Evolutionary conservation across 2,888 invertebrate species (phyloP), one percentile per base, ranked within the genome.

Genomic region (Tetramorium bicarinatum): DNA sequence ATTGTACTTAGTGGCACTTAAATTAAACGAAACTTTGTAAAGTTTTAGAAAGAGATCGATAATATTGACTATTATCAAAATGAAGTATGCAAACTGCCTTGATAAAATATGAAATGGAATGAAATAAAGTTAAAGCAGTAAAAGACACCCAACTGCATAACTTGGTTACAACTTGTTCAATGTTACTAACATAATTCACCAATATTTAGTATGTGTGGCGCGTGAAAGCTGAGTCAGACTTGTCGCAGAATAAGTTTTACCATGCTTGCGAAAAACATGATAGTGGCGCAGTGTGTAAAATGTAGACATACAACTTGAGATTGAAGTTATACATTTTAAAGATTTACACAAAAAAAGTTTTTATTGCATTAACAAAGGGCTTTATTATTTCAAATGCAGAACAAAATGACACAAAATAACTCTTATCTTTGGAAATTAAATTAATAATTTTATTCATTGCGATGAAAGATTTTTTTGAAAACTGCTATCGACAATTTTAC

Each of bases 201-300:
- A 34, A 47, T n/a, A 67, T 77, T 56, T 67, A 66, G 6, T 77
- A 77, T 77, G 54, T 44, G 18, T 13, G 52, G 44, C 64, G 54
- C 18, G 49, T 34, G 21, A 62, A 52, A 52, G 25, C 25, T 64
- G n/a, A n/a, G 8, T 66, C 25, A 41, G 29, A 29, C 52, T 75
- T 61, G 34, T 47, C 47, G 56, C 18, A n/a, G 11, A n/a, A 44
- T 21, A 62, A 29, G 21, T 54, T 77, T 77, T 47, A 47, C 47
- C 13, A n/a, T 29, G 29, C 29, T 61, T 21, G 49, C 29, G 41
- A 38, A 25, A 76, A 77, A 11, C 13, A 11, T 29, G 9, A 41
- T 38, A 41, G 25, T 47, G 9, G 15, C 8, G 11, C 71, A 29
- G 25, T 25, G 25, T 0, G 11, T 7, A 66, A 67, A 67, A 54